Evolutionary conservation across 2,797 vertebrate species (phyloP).

Genomic region (Numenius phaeopus): DNA sequence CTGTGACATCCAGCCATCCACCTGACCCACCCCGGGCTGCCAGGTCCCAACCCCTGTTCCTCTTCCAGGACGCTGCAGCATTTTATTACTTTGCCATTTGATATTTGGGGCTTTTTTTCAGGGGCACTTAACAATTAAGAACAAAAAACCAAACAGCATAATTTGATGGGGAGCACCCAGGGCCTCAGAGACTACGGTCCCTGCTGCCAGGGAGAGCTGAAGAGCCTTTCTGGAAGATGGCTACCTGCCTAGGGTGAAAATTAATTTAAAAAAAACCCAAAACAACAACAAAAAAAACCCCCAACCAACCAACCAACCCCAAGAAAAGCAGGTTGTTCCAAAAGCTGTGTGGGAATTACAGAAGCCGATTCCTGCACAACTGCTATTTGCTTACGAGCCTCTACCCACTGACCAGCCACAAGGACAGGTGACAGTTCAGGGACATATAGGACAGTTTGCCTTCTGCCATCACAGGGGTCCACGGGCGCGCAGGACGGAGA

Average conservation of each 20-base stretch:
- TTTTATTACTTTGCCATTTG: not conserved
- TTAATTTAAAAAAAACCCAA: no score
- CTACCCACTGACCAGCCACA: accelerated
- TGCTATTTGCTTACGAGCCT: not conserved
- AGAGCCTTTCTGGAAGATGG: not conserved
- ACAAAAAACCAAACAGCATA: not conserved
- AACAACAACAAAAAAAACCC: no score
- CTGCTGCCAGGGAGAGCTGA: not conserved
- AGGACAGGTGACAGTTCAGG: not conserved
- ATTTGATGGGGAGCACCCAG: not conserved
- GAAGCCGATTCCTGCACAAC: no score
- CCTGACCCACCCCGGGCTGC: not conserved
- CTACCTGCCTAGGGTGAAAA: not conserved
- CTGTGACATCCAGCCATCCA: accelerated
- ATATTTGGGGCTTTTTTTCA: not conserved
- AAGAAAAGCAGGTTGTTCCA: not conserved
- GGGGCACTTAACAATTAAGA: not conserved
- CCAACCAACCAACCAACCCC: not conserved
- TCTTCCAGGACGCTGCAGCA: not conserved
- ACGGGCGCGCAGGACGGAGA: not conserved
- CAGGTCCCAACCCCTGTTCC: accelerated
- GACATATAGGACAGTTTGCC: accelerated
- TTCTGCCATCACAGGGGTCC: no score
- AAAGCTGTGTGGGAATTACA: not conserved
- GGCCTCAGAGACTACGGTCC: not conserved